Evolutionary conservation across 2,888 invertebrate species (phyloP).

Genomic region (Syrphus vitripennis): DNA sequence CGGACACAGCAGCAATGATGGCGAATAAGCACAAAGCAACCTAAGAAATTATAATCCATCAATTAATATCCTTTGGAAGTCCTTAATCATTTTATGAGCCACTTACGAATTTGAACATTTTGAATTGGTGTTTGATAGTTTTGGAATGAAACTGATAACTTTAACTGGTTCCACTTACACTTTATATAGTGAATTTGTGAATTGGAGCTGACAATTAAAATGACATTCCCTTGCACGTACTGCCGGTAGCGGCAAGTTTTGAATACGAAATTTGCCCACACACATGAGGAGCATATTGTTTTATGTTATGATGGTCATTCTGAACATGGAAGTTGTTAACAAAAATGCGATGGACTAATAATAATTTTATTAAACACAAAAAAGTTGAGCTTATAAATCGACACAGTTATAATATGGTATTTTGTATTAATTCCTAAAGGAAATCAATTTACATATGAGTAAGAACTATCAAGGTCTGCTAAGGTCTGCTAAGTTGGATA

Average conservation of each 20-base stretch:
- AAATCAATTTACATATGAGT: not conserved
- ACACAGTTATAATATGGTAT: not conserved
- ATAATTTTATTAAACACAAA: not conserved
- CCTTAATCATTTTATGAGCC: not conserved
- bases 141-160: constrained; percentile 28
- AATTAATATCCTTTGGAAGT: not conserved
- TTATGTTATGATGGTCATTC: not conserved
- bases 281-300: not conserved
- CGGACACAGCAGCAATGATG: constrained; percentile 13
- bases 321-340: constrained; percentile 21
- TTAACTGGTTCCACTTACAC: not conserved
- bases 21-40: constrained; percentile 28
- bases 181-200: not conserved
- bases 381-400: not conserved
- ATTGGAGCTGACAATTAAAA: not conserved
- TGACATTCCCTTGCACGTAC: constrained; percentile 34
- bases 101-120: constrained; percentile 38
- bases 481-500: not conserved
- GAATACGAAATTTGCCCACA: not conserved
- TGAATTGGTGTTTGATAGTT: not conserved
- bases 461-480: no score
- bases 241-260: not conserved
- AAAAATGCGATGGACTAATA: not conserved
- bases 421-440: not conserved
- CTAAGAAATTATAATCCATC: not conserved